phyloP scores from a whole-genome alignment of 2,888 invertebrate species.

The Endotricha flammealis region DNA sequence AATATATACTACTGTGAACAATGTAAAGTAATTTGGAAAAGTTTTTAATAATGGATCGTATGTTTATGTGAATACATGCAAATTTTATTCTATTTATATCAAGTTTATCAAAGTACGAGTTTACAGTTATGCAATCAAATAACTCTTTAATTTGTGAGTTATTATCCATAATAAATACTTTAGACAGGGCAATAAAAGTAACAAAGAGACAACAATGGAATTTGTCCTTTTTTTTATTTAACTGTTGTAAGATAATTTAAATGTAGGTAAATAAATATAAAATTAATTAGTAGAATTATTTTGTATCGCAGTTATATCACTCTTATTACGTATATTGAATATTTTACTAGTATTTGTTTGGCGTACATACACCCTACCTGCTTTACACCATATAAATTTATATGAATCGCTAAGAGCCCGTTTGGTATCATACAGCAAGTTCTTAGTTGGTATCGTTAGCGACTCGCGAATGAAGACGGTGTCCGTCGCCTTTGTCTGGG shows the following conservation, averaged over 20 bases:
- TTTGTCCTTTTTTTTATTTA: background rate
- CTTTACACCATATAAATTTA: slow-evolving; percentile 8
- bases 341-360: slow-evolving; percentile 4
- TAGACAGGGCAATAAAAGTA: background rate
- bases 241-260: background rate
- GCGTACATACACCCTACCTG: slow-evolving; percentile 1
- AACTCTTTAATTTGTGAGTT: background rate
- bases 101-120: slow-evolving; percentile 1
- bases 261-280: no score
- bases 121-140: slow-evolving; percentile 1
- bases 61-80: background rate
- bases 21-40: slow-evolving; percentile 2
- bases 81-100: no score
- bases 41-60: slow-evolving; percentile 4
- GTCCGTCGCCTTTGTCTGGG: background rate
- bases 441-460: background rate
- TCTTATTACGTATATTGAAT: background rate
- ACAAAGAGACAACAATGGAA: background rate
- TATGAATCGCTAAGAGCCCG: background rate
- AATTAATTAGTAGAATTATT: no score
- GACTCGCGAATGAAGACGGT: slow-evolving; percentile 1
- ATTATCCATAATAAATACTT: no score
- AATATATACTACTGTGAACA: slow-evolving; percentile 2
- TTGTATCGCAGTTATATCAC: background rate
- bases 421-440: slow-evolving; percentile 6